A percentile compares a stretch with the other conserved stretches of the same genome.
These are phyloP conservation scores for Hemicrepidius hirtus DNA, from an alignment of 2,888 invertebrate genomes.

Conservation along the genomic window DNA sequence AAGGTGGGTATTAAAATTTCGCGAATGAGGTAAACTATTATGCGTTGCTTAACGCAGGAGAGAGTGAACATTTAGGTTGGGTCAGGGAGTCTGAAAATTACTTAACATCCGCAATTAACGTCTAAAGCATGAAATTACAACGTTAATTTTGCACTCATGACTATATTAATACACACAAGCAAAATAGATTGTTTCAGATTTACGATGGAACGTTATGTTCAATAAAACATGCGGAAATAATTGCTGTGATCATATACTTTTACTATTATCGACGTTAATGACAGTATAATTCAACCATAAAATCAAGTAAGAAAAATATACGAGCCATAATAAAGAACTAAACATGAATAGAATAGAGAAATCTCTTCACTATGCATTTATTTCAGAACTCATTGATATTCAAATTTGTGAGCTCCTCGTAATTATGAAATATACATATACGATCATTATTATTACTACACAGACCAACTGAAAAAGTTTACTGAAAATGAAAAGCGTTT, in stretches of 20 bases:
- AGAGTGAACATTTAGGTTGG: slow-evolving; percentile 9
- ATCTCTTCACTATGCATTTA: too few relatives aligned
- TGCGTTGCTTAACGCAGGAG: not conserved
- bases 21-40: slow-evolving; percentile 3
- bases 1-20: not conserved
- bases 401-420: too few relatives aligned
- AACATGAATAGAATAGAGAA: too few relatives aligned
- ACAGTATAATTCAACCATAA: too few relatives aligned
- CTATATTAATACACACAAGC: slow-evolving; percentile 7
- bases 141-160: slow-evolving; percentile 24
- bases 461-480: too few relatives aligned
- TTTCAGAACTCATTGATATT: too few relatives aligned
- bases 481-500: too few relatives aligned
- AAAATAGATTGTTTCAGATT: not conserved
- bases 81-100: slow-evolving; percentile 27
- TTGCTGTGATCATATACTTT: not conserved
- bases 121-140: slow-evolving; percentile 22
- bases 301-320: too few relatives aligned
- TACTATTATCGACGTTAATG: not conserved
- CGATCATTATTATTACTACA: too few relatives aligned
- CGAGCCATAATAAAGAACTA: too few relatives aligned
- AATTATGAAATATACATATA: too few relatives aligned
- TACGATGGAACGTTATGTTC: slow-evolving; percentile 2
- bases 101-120: slow-evolving; percentile 34
- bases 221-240: slow-evolving; percentile 13